phyloP scores from a whole-genome alignment of 2,113 vertebrate species.

The Psammodynastes pulverulentus region DNA sequence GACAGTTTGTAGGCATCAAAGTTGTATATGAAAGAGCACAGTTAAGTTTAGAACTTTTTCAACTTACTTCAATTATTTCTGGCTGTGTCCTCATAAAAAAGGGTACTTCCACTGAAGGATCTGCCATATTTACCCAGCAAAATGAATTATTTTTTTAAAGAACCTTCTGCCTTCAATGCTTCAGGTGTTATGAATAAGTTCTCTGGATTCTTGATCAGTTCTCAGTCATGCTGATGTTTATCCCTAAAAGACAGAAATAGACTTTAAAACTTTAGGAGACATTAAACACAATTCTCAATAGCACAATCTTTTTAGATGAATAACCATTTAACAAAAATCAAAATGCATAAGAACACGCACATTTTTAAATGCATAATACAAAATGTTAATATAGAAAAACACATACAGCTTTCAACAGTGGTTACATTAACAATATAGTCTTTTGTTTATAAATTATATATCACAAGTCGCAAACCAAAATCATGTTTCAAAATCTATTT shows the following conservation, averaged over 20 bases:
- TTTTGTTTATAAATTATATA: not conserved
- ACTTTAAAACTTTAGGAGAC: conserved; percentile 5
- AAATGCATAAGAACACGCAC: not conserved
- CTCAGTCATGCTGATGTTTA: conserved; percentile 61
- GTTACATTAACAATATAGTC: not conserved
- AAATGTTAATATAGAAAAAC: not conserved
- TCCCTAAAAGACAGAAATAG: conserved; percentile 49
- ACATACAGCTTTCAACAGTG: not conserved
- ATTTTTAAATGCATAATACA: not conserved
- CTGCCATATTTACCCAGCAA: conserved; percentile 56
- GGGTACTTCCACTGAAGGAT: conserved; percentile 40
- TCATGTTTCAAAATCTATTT: not conserved
- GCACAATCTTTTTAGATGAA: not conserved
- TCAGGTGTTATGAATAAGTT: not conserved
- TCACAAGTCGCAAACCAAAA: not conserved
- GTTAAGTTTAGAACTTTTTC: accelerated
- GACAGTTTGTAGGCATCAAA: not conserved
- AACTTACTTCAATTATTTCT: conserved; percentile 65
- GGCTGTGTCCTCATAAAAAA: conserved; percentile 67
- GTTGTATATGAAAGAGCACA: not conserved
- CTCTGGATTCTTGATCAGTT: conserved; percentile 49
- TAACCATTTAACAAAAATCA: not conserved
- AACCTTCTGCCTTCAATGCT: conserved; percentile 22
- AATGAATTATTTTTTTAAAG: not conserved
- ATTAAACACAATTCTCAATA: not conserved